Percentiles rank a stretch among this genome's conserved stretches.
Evolutionary conservation across 2,888 invertebrate genomes (phyloP).

Genomic region (Lycophotia porphyrea): DNA sequence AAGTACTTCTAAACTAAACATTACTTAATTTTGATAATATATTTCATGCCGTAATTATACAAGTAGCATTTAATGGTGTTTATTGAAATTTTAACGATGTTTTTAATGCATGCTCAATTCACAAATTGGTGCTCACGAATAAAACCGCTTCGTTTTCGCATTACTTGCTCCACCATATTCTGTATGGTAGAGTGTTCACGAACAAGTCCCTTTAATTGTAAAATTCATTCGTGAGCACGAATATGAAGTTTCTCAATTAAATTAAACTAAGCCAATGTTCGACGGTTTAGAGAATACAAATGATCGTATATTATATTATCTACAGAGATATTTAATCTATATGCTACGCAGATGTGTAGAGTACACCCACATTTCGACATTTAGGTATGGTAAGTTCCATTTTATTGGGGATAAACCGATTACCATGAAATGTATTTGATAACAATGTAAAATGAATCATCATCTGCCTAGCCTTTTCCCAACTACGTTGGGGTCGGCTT

Average conservation of each 20-base stretch:
- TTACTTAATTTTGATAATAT: neutral
- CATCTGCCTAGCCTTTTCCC: too few relatives aligned
- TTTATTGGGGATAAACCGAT: too few relatives aligned
- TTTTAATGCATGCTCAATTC: neutral
- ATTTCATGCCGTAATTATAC: too few relatives aligned
- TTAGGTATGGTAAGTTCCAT: too few relatives aligned
- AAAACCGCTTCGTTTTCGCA: constrained; percentile 5
- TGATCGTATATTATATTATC: neutral
- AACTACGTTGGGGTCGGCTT: too few relatives aligned
- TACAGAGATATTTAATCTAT: neutral
- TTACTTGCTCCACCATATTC: neutral
- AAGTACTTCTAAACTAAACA: too few relatives aligned
- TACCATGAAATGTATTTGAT: too few relatives aligned
- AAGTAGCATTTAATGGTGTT: neutral
- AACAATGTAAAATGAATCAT: too few relatives aligned
- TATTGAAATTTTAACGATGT: neutral
- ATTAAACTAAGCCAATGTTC: neutral
- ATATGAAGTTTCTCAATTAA: neutral
- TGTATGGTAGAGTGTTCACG: neutral
- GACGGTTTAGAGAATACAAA: neutral
- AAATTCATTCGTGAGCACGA: neutral
- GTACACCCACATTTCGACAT: too few relatives aligned
- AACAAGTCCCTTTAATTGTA: neutral
- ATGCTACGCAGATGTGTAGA: too few relatives aligned
- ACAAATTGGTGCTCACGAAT: constrained; percentile 3